Evolutionary conservation across 2,797 vertebrate species (phyloP), one percentile per base, ranked within the genome.

Genomic region (Rhinophrynus dorsalis): DNA sequence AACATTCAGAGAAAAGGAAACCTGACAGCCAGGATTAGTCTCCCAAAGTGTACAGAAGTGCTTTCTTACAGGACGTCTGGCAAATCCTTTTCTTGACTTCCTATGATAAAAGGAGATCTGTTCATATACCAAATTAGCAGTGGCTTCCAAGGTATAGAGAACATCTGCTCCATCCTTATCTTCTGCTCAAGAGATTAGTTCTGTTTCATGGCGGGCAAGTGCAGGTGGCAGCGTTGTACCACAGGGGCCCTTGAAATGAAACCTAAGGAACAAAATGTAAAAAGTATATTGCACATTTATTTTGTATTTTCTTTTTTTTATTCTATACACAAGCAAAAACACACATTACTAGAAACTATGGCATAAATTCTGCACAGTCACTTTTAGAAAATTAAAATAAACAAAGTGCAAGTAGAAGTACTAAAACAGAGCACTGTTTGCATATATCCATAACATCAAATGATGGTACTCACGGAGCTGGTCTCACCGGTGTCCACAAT

Each of bases 241-340:
- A 82, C 97, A 97, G 1, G 90, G 94, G n/a, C 97, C 97, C 47
- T 87, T 81, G 80, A 99, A 98, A 78, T 97, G 92, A 76, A 94
- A 95, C 85, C 97, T 99, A 85, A 32, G 80, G 63, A 2, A 63
- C n/a, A 71, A 33, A 24, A 72, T 21, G n/a, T n/a, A n/a, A n/a
- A n/a, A n/a, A n/a, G n/a, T n/a, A n/a, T n/a, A n/a, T n/a, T n/a
- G n/a, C n/a, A n/a, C n/a, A n/a, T n/a, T n/a, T n/a, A n/a, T n/a
- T n/a, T n/a, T n/a, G n/a, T n/a, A n/a, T n/a, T n/a, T n/a, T n/a
- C n/a, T n/a, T n/a, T n/a, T n/a, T n/a, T n/a, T n/a, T n/a, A n/a
- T n/a, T n/a, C n/a, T n/a, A n/a, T n/a, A n/a, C n/a, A n/a, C n/a
- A n/a, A n/a, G n/a, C n/a, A n/a, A n/a, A n/a, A n/a, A n/a, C n/a